Evolutionary conservation across 2,888 invertebrate species (phyloP), one percentile per base, ranked within the genome.

Genomic region (Mythimna ferrago): DNA sequence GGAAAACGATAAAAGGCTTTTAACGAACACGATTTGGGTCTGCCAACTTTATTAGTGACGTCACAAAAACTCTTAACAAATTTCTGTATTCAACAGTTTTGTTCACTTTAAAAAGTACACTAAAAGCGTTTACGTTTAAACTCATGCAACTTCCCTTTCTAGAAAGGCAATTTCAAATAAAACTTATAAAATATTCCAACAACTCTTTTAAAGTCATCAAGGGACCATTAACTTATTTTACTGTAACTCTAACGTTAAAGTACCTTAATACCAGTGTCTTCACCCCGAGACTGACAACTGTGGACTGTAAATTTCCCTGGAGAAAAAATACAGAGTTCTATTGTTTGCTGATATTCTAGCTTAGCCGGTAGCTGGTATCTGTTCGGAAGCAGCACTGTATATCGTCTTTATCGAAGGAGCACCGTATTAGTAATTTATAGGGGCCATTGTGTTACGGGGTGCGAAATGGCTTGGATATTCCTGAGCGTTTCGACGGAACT

Each of bases 1-100:
- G 76, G 66, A 86, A 78, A 85, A 85, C 84, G 69, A 71, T 85
- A 78, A 86, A 89, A 89, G 73, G 81, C 81, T 88, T 87, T 88
- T 83, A 88, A 84, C 73, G 73, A 72, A 75, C 61, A 54, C 41
- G 53, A 74, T 81, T 71, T 76, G 38, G 54, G 9, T 65, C 6
- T 64, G 62, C 26, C 44, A 68, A 63, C 66, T 83, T 71, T 71
- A 75, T 75, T 80, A 83, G 81, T 71, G 62, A 75, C 71, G 63
- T 75, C 68, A 80, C 57, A 32, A 26, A 69, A 67, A 35, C 51
- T 60, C 60, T 61, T 62, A 65, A 67, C 32, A 7, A 66, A 66
- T 67, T 66, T 58, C 53, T 57, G 51, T 51, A 62, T 80, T 82
- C 69, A 80, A 83, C 80, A 83, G 66, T 79, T 79, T 73, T 64